These are phyloP conservation scores for Pterois miles DNA, from an alignment of 2,797 vertebrate species.

Conservation along the genomic window DNA sequence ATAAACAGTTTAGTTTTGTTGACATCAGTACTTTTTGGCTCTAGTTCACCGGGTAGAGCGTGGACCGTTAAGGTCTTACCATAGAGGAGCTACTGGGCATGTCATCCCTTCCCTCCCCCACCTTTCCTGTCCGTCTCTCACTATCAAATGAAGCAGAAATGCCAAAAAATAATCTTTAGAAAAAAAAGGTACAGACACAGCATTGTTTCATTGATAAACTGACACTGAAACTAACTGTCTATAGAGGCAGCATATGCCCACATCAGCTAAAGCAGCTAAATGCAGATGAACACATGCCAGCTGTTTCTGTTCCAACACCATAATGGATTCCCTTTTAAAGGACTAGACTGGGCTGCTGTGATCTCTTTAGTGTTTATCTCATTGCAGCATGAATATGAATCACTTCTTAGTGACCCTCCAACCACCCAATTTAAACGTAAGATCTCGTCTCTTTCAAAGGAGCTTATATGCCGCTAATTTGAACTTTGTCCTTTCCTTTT, in stretches of 20 bases:
- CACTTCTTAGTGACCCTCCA: conserved; percentile 18
- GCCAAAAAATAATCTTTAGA: neutral
- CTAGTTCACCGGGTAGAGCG: neutral
- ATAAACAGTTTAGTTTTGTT: neutral
- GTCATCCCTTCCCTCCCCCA: no score
- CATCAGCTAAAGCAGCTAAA: conserved; percentile 17
- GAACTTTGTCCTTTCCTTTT: conserved; percentile 2
- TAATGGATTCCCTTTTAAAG: conserved; percentile 10
- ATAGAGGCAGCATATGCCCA: conserved; percentile 8
- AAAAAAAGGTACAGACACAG: neutral
- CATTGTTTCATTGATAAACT: conserved; percentile 3
- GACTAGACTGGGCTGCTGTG: conserved; percentile 20
- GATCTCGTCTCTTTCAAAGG: conserved; percentile 12
- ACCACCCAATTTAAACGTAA: conserved; percentile 21
- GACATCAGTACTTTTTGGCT: neutral
- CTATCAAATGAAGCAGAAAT: neutral
- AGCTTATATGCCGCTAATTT: conserved; percentile 12
- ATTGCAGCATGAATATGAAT: conserved; percentile 16
- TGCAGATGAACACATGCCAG: neutral
- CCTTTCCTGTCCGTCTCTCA: neutral
- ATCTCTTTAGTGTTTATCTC: conserved; percentile 38
- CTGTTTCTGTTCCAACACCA: neutral
- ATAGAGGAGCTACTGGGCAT: no score
- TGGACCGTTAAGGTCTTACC: neutral
- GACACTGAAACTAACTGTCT: conserved; percentile 1